Evolutionary conservation across 2,888 invertebrate genomes (phyloP).

Genomic region (Onchidella celtica): DNA sequence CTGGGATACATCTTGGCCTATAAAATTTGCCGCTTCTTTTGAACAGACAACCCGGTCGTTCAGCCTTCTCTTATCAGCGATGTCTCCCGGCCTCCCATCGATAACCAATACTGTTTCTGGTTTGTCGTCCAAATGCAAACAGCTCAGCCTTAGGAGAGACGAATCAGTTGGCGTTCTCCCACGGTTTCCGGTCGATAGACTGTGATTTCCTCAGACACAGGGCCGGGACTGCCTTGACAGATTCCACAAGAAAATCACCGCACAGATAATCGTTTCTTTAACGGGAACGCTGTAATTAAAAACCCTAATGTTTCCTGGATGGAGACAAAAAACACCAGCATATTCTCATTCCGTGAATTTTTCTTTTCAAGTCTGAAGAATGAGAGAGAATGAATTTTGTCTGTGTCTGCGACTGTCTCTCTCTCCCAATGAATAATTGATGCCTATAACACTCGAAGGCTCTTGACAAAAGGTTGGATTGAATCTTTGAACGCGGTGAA

Average conservation of each 20-base stretch:
- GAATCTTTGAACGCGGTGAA: not conserved
- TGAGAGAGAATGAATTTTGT: conserved; percentile 19
- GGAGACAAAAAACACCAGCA: conserved; percentile 31
- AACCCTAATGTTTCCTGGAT: conserved; percentile 39
- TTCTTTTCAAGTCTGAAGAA: conserved; percentile 1
- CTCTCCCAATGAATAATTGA: conserved; percentile 30
- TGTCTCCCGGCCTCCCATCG: conserved; percentile 31
- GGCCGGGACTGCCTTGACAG: conserved; percentile 12
- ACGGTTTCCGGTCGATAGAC: conserved; percentile 40
- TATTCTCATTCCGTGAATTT: conserved; percentile 12
- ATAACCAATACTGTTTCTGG: conserved; percentile 42
- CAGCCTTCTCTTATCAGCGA: not conserved
- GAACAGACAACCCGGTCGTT: too few species aligned
- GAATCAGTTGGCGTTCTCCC: conserved; percentile 48
- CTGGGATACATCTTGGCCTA: too few species aligned
- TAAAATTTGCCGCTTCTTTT: too few species aligned
- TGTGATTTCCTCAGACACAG: conserved; percentile 18
- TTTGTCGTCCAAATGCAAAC: conserved; percentile 37
- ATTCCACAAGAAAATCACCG: conserved; percentile 43
- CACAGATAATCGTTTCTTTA: conserved; percentile 31
- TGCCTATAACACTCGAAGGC: not conserved
- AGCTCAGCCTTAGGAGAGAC: conserved; percentile 23
- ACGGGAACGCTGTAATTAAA: conserved; percentile 41
- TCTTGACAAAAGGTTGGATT: conserved; percentile 17
- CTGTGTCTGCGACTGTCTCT: not conserved